phyloP scores from a whole-genome alignment of 2,888 invertebrate genomes.

The Nomada lathburiana region DNA sequence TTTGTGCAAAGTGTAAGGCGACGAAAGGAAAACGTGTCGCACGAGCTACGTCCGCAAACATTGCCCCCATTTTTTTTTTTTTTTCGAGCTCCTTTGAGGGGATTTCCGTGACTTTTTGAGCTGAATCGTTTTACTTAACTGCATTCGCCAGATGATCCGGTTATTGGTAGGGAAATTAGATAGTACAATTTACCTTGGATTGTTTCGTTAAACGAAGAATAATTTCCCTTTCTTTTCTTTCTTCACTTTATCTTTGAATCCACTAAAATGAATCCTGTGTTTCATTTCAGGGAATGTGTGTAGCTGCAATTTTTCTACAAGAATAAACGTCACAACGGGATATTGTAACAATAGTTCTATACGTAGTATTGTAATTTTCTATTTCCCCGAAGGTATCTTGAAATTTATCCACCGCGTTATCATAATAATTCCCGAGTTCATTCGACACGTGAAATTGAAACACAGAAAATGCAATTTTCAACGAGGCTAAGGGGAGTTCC shows the following conservation, averaged over 20 bases:
- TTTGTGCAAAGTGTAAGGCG: slow-evolving; percentile 18
- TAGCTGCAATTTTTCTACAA: no score
- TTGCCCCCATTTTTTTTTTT: background rate
- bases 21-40: slow-evolving; percentile 24
- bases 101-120: background rate
- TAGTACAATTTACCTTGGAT: no score
- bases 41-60: slow-evolving; percentile 17
- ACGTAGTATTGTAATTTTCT: background rate
- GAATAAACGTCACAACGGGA: background rate
- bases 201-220: no score
- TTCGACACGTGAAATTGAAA: background rate
- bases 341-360: background rate
- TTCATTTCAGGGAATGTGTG: no score
- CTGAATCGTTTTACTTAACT: background rate
- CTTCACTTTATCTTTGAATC: no score
- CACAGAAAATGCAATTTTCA: slow-evolving; percentile 14
- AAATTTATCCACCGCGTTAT: background rate
- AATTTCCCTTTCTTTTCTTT: no score
- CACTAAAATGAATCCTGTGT: no score
- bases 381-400: no score
- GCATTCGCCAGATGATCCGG: background rate
- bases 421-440: background rate
- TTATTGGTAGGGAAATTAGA: background rate
- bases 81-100: background rate
- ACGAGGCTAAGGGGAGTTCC: background rate